phyloP scores from a whole-genome alignment of 2,888 invertebrate species.

The Hemaris fuciformis region DNA sequence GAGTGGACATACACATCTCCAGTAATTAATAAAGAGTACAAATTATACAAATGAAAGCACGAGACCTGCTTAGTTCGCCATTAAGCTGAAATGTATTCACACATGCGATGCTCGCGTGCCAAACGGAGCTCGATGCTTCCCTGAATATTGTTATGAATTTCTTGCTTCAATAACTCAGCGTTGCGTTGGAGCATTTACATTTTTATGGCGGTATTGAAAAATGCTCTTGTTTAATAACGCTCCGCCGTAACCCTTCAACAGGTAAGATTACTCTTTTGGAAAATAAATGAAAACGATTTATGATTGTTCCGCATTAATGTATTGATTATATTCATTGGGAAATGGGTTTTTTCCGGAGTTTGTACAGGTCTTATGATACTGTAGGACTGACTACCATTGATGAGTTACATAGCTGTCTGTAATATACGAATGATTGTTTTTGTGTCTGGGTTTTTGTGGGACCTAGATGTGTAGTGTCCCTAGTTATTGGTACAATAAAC shows the following conservation, averaged over 20 bases:
- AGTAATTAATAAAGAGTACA: conserved; percentile 32
- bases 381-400: no score
- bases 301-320: neutral
- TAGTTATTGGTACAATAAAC: no score
- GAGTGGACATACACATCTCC: conserved; percentile 17
- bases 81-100: conserved; percentile 50
- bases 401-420: no score
- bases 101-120: conserved; percentile 45
- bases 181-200: conserved; percentile 32
- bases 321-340: no score
- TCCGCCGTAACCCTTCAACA: neutral
- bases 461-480: no score
- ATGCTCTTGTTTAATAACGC: conserved; percentile 17
- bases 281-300: neutral
- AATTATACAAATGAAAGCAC: conserved; percentile 42
- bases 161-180: conserved; percentile 29
- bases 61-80: conserved; percentile 10
- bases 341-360: no score
- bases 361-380: no score
- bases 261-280: neutral
- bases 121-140: conserved; percentile 22
- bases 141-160: conserved; percentile 38
- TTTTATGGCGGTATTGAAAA: conserved; percentile 32
- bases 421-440: no score
- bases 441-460: no score